Conservation (phyloP, 2,797 vertebrate genomes). For the Phrynocephalus guinanensis region DNA sequence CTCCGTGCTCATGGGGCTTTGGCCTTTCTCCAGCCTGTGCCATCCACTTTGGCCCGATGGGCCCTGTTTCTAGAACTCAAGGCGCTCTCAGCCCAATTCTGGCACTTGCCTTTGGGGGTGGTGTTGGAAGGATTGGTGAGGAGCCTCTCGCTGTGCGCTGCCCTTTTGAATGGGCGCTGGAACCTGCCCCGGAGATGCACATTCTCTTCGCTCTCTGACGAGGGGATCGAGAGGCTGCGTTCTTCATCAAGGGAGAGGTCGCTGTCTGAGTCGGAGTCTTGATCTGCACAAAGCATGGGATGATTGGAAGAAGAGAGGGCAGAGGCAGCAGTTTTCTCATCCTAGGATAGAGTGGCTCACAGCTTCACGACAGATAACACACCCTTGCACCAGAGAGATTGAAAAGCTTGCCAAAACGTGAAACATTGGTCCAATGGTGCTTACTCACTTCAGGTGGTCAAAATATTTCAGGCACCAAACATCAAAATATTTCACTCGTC, state of each 20-base stretch:
- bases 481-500: accelerated
- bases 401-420: not conserved
- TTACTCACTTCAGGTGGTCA: not conserved
- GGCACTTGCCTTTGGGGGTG: slow-evolving; percentile 87
- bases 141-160: slow-evolving; percentile 91
- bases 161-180: slow-evolving; percentile 90
- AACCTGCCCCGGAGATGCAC: slow-evolving; percentile 93
- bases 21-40: not conserved
- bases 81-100: accelerated
- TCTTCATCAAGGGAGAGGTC: slow-evolving; percentile 97
- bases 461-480: not conserved
- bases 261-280: slow-evolving; percentile 95
- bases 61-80: not conserved
- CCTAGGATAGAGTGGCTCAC: not conserved
- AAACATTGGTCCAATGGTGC: not conserved
- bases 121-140: slow-evolving; percentile 89
- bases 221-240: slow-evolving; percentile 94
- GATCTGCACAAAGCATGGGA: slow-evolving; percentile 76
- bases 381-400: not conserved
- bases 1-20: not conserved
- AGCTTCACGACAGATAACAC: not conserved
- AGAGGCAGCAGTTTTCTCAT: not conserved
- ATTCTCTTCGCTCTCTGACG: slow-evolving; percentile 97
- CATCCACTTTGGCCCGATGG: not conserved
- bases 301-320: not conserved